Evolutionary conservation across 2,888 invertebrate genomes (phyloP), one percentile per base, ranked within the genome.

Genomic region (Xestobium rufovillosum): DNA sequence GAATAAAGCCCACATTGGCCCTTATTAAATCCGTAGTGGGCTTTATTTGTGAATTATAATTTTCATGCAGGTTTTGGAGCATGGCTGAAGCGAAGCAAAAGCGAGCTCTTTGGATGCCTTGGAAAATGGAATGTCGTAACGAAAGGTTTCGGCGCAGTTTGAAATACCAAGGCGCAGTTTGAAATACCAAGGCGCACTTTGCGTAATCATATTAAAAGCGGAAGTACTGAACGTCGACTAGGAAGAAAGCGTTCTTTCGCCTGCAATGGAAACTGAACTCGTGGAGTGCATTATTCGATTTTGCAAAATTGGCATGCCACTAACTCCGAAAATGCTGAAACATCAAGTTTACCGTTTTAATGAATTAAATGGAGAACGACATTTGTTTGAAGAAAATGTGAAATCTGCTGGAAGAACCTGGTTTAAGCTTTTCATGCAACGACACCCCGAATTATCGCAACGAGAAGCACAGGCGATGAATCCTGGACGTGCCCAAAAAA

Each of bases 401-500:
- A 28, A 36, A 34, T 23, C 36, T 26, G 41, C 41, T 9, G 41
- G 41, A 13, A 38, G 26, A 12, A 27, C 30, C 6, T 37, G 14
- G 39, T 34, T 36, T 26, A 26, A 14, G 14, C 3, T 13, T 8
- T 38, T 38, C 12, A 14, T 48, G 27, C 31, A 33, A 14, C 16
- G 44, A 14, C 30, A 49, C 26, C 38, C 43, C n/a, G 38, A 39
- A 17, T 29, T 51, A 12, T 27, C 43, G 6, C 37, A 29, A 17
- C 16, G 48, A 30, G 48, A 47, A 35, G 44, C 47, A 9, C 49
- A 53, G 31, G 30, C 36, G n/a, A 31, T 53, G 41, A 52, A 51
- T 27, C 36, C 40, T 26, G 47, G 38, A 3, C 29, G 48, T 11
- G 49, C 44, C 14, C 48, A 49, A 43, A 49, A 52, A 32, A 26